Percentiles rank a stretch among this genome's conserved stretches.
phyloP scores from a whole-genome alignment of 1,140 invertebrate genomes.

The Euschistus heros region DNA sequence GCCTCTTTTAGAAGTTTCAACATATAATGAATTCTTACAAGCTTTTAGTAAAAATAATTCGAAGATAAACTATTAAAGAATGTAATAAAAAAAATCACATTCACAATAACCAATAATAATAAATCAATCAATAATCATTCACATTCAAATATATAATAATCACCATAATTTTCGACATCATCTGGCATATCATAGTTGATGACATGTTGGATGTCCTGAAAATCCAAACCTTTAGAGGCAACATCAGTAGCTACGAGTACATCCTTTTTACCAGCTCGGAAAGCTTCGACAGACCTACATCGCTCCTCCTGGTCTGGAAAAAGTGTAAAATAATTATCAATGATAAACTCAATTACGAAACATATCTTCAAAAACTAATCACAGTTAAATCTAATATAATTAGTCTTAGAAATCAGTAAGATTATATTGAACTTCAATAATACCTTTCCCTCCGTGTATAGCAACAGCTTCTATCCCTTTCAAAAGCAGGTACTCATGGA shows the following conservation, averaged over 20 bases:
- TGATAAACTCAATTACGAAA: neutral
- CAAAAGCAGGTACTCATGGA: constrained; percentile 92
- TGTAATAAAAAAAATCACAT: constrained; percentile 2
- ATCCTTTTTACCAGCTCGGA: constrained; percentile 78
- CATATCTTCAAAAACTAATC: constrained; percentile 40
- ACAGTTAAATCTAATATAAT: constrained; percentile 40
- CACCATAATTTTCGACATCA: constrained; percentile 98
- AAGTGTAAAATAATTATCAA: constrained; percentile 12
- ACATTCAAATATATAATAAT: too few species aligned
- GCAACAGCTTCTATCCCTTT: constrained; percentile 97
- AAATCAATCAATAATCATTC: too few species aligned
- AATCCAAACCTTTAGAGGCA: constrained; percentile 96
- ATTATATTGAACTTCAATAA: neutral
- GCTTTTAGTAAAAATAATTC: neutral
- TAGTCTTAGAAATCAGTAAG: too few species aligned
- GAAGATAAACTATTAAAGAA: neutral
- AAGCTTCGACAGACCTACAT: constrained; percentile 87
- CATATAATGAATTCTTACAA: too few species aligned
- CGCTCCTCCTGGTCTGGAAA: constrained; percentile 90
- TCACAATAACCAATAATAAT: too few species aligned
- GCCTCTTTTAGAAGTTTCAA: too few species aligned
- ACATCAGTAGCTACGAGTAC: constrained; percentile 96
- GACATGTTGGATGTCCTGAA: constrained; percentile 95
- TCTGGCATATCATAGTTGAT: constrained; percentile 99
- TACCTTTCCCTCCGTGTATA: constrained; percentile 94